phyloP scores from a whole-genome alignment of 1,140 invertebrate genomes.

The Orussus abietinus region DNA sequence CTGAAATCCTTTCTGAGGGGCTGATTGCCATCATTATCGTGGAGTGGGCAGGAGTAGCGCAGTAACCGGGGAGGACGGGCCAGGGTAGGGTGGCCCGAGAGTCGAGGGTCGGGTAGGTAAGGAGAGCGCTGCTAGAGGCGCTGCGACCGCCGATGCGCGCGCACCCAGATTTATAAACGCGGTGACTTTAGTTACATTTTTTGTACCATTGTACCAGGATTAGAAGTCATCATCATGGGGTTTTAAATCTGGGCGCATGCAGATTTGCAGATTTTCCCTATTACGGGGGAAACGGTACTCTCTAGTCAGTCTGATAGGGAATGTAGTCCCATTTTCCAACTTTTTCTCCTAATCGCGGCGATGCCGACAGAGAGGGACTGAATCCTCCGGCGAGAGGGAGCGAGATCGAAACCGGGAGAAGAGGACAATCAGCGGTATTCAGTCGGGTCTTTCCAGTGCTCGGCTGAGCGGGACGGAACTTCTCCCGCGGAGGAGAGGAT shows the following conservation, averaged over 20 bases:
- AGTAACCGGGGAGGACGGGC: slow-evolving; percentile 23
- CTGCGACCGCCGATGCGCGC: too few relatives aligned
- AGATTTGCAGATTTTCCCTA: too few relatives aligned
- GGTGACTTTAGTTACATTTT: too few relatives aligned
- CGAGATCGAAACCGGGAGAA: slow-evolving; percentile 12
- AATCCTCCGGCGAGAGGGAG: slow-evolving; percentile 2
- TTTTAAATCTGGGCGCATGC: too few relatives aligned
- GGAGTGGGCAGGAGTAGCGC: slow-evolving; percentile 46
- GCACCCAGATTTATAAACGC: too few relatives aligned
- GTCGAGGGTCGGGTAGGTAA: background rate
- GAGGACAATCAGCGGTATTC: slow-evolving; percentile 52
- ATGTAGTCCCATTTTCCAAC: too few relatives aligned
- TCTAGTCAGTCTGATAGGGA: too few relatives aligned
- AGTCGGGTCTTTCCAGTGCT: slow-evolving; percentile 27
- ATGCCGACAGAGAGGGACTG: slow-evolving; percentile 19
- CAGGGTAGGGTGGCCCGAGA: too few relatives aligned
- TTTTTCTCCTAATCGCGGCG: too few relatives aligned
- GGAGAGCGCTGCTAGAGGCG: slow-evolving; percentile 2
- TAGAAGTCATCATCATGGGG: too few relatives aligned
- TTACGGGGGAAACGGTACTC: too few relatives aligned
- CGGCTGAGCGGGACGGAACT: slow-evolving; percentile 2
- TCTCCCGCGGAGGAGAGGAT: background rate
- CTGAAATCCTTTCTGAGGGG: slow-evolving; percentile 55
- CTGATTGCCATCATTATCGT: slow-evolving; percentile 55
- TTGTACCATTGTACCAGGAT: too few relatives aligned